Base-by-base conservation (phyloP, 2,797 vertebrate genomes). In the Anabas testudineus region DNA sequence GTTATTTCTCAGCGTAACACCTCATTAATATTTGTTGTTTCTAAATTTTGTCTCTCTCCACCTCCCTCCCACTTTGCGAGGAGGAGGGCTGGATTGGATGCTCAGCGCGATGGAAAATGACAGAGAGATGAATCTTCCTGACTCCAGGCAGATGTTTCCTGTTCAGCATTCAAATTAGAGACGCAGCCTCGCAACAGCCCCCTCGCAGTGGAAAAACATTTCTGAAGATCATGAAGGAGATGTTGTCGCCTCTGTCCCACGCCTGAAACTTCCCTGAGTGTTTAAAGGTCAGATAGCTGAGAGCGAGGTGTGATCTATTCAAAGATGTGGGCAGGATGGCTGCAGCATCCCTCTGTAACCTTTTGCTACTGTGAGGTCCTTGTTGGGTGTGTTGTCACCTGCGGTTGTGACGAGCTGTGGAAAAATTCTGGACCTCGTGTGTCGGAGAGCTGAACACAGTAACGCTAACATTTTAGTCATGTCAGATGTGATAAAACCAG, bases 21-120 rank as follows among this genome's bases (percentile, higher is more conserved):
- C 94, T 96, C 94, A 95, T 95, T 96, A 95, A 94, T 94, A 95
- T 91, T 94, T 94, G 91, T 91, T 94, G 88, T 93, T 78, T 84
- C 86, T 88, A 61, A 51, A 43, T 78, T 89, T 90, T 86, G n/a
- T 82, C 49, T 56, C 63, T 58, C 71, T 55, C 59, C 72, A 19
- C 85, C 78, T 83, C 83, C 84, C 78, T 80, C 81, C 69, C 70
- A 68, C 76, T 79, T 63, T 77, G 66, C 3, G 22, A 61, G 80
- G 89, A 85, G 71, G 85, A 76, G 60, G 90, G 85, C 88, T 88
- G 90, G 92, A 92, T 92, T 91, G 75, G 64, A 83, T 80, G 77
- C 82, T 80, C 81, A 15, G 71, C 54, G 36, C 74, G 65, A 91
- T 85, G 70, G 81, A 78, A 90, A 86, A 92, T 94, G 93, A 94